A percentile compares a stretch with the other conserved stretches of the same genome.
Evolutionary conservation across 2,888 invertebrate species (phyloP).

Genomic region (Morpho deidamia): DNA sequence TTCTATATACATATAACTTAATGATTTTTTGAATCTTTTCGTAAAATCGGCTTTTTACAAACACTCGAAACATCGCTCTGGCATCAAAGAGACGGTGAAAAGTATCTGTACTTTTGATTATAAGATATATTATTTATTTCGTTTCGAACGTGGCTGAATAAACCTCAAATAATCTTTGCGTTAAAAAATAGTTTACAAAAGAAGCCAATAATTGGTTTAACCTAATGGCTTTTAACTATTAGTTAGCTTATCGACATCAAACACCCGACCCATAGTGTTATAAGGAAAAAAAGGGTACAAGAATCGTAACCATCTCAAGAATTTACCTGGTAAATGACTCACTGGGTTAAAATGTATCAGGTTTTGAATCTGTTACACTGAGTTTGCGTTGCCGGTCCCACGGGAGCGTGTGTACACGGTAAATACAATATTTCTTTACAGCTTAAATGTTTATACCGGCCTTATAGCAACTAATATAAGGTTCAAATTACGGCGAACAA

Average conservation of each 20-base stretch:
- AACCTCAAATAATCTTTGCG: too few relatives aligned
- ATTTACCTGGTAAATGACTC: conserved; percentile 25
- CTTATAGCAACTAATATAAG: background rate
- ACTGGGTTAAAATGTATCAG: conserved; percentile 24
- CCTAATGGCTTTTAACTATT: background rate
- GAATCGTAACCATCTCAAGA: background rate
- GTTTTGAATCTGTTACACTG: conserved; percentile 20
- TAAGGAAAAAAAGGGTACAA: background rate
- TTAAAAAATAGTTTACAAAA: too few relatives aligned
- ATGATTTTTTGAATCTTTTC: too few relatives aligned
- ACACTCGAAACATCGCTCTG: too few relatives aligned
- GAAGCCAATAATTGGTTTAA: conserved; percentile 5
- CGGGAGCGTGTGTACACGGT: conserved; percentile 16
- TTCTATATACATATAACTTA: too few relatives aligned
- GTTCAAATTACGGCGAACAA: background rate
- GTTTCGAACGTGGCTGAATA: too few relatives aligned
- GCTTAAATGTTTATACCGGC: background rate
- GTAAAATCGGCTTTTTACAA: too few relatives aligned
- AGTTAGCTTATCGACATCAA: background rate
- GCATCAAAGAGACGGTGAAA: too few relatives aligned
- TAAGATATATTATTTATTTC: too few relatives aligned
- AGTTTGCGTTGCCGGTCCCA: conserved; percentile 13
- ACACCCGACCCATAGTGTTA: background rate
- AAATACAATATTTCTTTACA: conserved; percentile 2
- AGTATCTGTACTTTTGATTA: too few relatives aligned